Base-by-base conservation (phyloP, 1,140 invertebrate genomes). In the Drosophila lowei region DNA sequence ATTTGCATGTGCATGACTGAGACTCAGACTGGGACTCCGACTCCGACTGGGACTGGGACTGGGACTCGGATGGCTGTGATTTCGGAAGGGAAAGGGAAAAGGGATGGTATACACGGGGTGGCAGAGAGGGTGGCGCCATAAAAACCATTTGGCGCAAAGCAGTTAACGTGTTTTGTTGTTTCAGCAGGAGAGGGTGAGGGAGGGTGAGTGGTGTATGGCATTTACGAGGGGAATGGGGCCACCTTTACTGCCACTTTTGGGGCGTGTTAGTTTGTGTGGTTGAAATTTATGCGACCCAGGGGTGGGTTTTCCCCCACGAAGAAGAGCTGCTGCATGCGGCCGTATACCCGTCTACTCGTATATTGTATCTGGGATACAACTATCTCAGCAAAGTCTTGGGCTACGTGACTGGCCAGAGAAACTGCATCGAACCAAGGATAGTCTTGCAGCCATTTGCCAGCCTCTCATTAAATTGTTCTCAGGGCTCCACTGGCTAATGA, bases 1-100 rank as follows among this genome's bases (percentile, higher is more conserved):
- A 86, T 86, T 86, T 86, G 81, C 81, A 85, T 85, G 68, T 86
- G 81, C 81, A 86, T 68, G 72, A 75, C 72, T 73, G 54, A 72
- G 61, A 61, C 70, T 72, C 53, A 64, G 73, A 73, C 58, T 7
- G 53, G 42, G 68, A 68, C 18, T 18, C 18, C 18, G 18, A 18
- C 47, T 54, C 49, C 53, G 49, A 53, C 48, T 47, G 43, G 57
- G 47, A 8, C 15, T 47, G 43, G 57, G 47, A 8, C 15, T 28
- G 52, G 1, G 11, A 25, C 43, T n/a, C 6, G 23, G 21, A 41
- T 30, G 54, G 42, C 28, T 41, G 11, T 50, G 44, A 47, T 56
- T 30, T 18, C 16, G 23, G 6, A 9, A 13, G 62, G 47, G 13
- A 9, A 43, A 21, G 15, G 55, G 16, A 13, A 30, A 25, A 4